phyloP scores from a whole-genome alignment of 2,797 vertebrate species.

The Bovichtus diacanthus region DNA sequence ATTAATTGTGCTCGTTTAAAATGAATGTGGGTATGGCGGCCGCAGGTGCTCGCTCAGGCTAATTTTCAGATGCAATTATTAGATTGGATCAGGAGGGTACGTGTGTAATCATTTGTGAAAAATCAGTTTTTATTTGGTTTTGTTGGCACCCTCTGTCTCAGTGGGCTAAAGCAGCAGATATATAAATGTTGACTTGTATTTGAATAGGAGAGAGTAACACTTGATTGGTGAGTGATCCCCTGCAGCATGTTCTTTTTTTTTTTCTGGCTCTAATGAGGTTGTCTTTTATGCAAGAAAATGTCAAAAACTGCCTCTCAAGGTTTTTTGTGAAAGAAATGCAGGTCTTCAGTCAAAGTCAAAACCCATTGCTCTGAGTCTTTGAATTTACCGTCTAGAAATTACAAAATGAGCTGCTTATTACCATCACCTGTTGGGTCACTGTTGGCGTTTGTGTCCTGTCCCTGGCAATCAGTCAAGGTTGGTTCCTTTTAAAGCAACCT shows the following conservation, averaged over 20 bases:
- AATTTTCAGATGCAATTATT: conserved; percentile 66
- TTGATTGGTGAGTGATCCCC: conserved; percentile 49
- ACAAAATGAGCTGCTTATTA: not conserved
- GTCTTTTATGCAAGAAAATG: conserved; percentile 29
- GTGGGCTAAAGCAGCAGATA: conserved; percentile 35
- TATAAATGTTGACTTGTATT: conserved; percentile 43
- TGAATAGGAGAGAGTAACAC: conserved; percentile 56
- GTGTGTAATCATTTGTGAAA: conserved; percentile 59
- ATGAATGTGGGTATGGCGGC: conserved; percentile 37
- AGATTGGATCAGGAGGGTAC: conserved; percentile 58
- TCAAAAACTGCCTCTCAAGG: conserved; percentile 14
- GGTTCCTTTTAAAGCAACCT: not conserved
- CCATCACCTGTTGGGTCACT: not conserved
- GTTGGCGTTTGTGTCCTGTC: not conserved
- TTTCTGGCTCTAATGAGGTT: conserved; percentile 47
- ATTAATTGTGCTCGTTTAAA: conserved; percentile 50
- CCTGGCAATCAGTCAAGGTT: no score
- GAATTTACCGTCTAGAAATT: not conserved
- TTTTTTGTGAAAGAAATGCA: conserved; percentile 15
- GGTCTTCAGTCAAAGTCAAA: conserved; percentile 14
- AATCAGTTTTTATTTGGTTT: conserved; percentile 58
- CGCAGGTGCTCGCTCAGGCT: conserved; percentile 53
- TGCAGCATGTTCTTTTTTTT: conserved; percentile 54
- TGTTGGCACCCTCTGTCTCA: conserved; percentile 43
- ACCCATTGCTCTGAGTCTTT: not conserved